Evolutionary conservation across 2,113 vertebrate genomes (phyloP), one percentile per base, ranked within the genome.

Genomic region (Pycnonotus jocosus): DNA sequence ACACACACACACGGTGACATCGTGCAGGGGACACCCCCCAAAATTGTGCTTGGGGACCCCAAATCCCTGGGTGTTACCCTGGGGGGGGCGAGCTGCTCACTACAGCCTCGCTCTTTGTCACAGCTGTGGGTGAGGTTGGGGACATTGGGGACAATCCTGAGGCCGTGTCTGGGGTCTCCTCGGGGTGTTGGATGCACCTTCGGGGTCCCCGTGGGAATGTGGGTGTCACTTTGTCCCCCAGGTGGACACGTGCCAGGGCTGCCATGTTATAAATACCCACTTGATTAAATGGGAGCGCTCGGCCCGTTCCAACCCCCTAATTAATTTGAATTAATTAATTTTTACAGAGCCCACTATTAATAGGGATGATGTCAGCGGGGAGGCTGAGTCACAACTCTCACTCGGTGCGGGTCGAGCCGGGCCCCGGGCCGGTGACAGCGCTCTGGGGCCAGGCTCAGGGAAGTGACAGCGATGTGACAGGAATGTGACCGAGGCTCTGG

Each of bases 271-370:
- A 89, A 95, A 94, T 76, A 85, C 70, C 15, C 14, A 0, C 0
- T 20, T 20, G 47, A 78, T 89, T 81, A 91, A 69, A 96, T 71
- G 76, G 58, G 80, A 95, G 20, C 0, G 4, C 65, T 81, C 3
- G 4, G 56, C 77, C 64, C 12, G 9, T 69, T 2, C 91, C 93
- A 70, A 64, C 56, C 84, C 82, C 93, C 93, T 89, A 73, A 95
- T 96, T 96, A 95, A 96, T 96, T 84, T 15, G 87, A 56, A 86
- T 94, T 95, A 93, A 96, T 96, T 96, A 96, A 92, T 96, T 92
- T 90, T 50, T 21, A 70, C 89, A 38, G 58, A 84, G 89, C 60
- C 95, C 96, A 89, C 92, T 95, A 74, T 95, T 96, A 96, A 96
- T 96, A 96, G 95, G 60, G 93, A 33, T 96, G 92, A 94, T 95